Base-by-base conservation (phyloP, 2,797 vertebrate genomes). In the Tokudaia tokunoshimensis region DNA sequence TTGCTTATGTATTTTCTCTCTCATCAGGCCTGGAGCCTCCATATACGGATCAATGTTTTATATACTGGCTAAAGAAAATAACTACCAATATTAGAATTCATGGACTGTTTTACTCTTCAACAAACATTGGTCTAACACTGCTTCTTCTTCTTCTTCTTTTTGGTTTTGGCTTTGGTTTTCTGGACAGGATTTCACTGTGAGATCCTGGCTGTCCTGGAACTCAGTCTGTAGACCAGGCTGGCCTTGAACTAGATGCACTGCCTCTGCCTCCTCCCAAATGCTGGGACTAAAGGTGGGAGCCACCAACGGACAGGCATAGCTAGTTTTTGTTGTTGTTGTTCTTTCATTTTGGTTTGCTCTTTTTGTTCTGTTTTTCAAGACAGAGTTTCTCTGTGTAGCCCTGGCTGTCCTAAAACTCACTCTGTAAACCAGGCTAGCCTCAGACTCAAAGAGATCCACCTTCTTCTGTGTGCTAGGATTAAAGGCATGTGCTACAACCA, bases 1-100 rank as follows among this genome's bases (percentile, higher is more conserved):
- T 24, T 84, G 22, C 19, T 95, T 91, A 80, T 26, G 85, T 82
- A 50, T 79, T 83, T 79, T 83, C 82, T 88, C 95, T 55, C 82
- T 85, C 52, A 65, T 1, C 4, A 88, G 44, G n/a, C 50, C 81
- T 90, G 44, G 37, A 86, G 44, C 55, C 52, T 87, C 61, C 50
- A 67, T 41, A 59, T 80, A 61, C 34, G 52, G 26, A 14, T 79
- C 61, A 83, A 11, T 29, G 65, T 67, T 83, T 67, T 50, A 37
- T 59, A 90, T 52, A 78, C 0, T 88, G 17, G 44, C 52, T 78
- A 20, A 94, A 13, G 17, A 20, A 75, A 91, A 78, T 63, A 95
- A 92, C 4, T 57, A 63, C 20, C 79, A 74, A 87, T 57, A 37
- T 57, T 59, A 86, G n/a, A 52, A 80, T 70, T 91, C 86, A 57